Evolutionary conservation across 2,888 invertebrate genomes (phyloP), one percentile per base, ranked within the genome.

Genomic region (Xestia ashworthii): DNA sequence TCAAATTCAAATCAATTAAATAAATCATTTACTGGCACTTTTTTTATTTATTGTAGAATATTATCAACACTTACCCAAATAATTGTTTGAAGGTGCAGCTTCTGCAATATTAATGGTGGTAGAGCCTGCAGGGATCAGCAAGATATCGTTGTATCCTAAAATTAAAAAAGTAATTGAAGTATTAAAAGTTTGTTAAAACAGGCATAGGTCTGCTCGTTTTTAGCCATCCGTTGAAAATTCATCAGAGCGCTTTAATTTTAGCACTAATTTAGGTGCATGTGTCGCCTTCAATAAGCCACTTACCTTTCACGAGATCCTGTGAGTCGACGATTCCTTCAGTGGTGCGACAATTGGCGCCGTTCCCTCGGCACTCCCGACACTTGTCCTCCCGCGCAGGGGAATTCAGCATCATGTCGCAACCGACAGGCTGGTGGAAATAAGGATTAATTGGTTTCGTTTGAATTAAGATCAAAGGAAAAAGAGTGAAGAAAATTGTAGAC

Each of bases 321-420:
- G 97, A 97, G 89, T 98, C 98, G 86, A 98, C 97, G 6, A 97
- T 89, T 5, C 98, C 98, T 19, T 95, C 95, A 71, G 98, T 97
- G 1, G 99, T 99, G 90, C 98, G 98, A 93, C 99, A 99, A 88
- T 98, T 98, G 79, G 98, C 98, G 16, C 98, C 99, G 93, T 99
- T 98, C 0, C 99, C 99, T n/a, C 98, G 98, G 92, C 99, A 99
- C 89, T 98, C 98, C 62, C 99, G 97, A 92, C 99, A 99, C 89
- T 98, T 98, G 95, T 99, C 99, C 95, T 99, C 99, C 87, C 97
- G 97, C 16, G 98, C 98, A 74, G 97, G 96, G 9, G 99, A 99
- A 19, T 99, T 99, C 90, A 99, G 96, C 98, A 99, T 98, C 97
- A 98, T 98, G 95, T 99, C 99, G 93, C 99, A 99, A 76, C 99